Base-by-base conservation (phyloP, 2,113 vertebrate species). In the Eclectus roratus region DNA sequence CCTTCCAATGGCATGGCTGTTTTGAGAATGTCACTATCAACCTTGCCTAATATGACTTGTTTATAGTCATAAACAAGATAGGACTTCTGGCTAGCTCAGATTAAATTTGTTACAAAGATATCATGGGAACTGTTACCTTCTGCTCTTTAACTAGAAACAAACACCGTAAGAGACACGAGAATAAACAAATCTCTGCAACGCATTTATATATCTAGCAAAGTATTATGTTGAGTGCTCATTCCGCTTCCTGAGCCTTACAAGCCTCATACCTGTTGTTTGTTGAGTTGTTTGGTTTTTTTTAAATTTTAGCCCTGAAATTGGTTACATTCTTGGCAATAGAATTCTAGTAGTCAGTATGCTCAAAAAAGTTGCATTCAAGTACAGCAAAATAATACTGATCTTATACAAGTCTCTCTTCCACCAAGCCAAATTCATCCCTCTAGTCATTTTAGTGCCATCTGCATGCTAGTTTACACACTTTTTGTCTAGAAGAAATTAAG, bases 311-410 rank as follows among this genome's bases (percentile, higher is more conserved):
- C 81, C 84, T 95, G 64, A 85, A 92, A 88, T 88, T 50, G 35
- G 16, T 69, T 85, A 61, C 43, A 33, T 55, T 50, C 6, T 84
- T 84, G 90, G 79, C 83, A 74, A 94, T n/a, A 86, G 78, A 92
- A 49, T 64, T 96, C 88, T 25, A 63, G 2, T 49, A 80, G 55
- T 78, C 79, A 90, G 77, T 55, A 61, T 56, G 80, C 85, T 94
- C 68, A 92, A 70, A 94, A 88, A 94, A 87, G 66, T 86, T 83
- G 83, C 88, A 33, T 78, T 97, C 27, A 66, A 35, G 10, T 66
- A 39, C 16, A 44, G 65, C 60, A 80, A 95, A 93, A 73, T 60
- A 64, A 70, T 64, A 53, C 35, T 41, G 28, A 39, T 17, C 16
- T 58, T 76, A 37, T 21, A 21, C 21, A 73, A 52, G 27, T 6